phyloP scores from a whole-genome alignment of 2,797 vertebrate species.

The Caiman crocodilus region DNA sequence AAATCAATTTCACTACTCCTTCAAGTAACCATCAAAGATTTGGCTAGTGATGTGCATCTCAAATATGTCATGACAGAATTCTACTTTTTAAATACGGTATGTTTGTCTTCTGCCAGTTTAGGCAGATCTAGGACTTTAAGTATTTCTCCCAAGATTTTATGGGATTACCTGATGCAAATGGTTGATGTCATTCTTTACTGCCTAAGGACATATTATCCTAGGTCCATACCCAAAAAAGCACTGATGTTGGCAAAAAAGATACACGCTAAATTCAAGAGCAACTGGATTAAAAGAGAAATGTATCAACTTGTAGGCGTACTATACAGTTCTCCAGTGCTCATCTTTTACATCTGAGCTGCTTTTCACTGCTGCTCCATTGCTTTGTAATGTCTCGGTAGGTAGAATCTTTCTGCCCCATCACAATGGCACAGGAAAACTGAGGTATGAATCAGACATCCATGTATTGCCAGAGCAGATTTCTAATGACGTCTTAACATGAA shows the following conservation, averaged over 20 bases:
- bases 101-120: not conserved
- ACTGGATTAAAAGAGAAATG: not conserved
- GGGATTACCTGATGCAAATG: not conserved
- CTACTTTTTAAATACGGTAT: not conserved
- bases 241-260: not conserved
- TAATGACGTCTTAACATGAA: not conserved
- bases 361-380: too few relatives aligned
- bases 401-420: too few relatives aligned
- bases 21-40: not conserved
- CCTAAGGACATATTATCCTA: not conserved
- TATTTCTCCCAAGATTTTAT: not conserved
- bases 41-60: not conserved
- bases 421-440: too few relatives aligned
- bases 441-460: not conserved
- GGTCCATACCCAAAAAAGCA: not conserved
- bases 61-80: not conserved
- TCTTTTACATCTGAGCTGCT: too few relatives aligned
- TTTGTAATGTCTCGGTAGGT: too few relatives aligned
- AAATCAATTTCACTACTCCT: not conserved
- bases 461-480: not conserved
- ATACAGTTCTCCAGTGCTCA: too few relatives aligned
- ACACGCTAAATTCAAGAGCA: not conserved
- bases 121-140: not conserved
- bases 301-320: not conserved
- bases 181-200: not conserved